Evolutionary conservation across 2,797 vertebrate species (phyloP), one percentile per base, ranked within the genome.

Genomic region (Enteromius radiatus): DNA sequence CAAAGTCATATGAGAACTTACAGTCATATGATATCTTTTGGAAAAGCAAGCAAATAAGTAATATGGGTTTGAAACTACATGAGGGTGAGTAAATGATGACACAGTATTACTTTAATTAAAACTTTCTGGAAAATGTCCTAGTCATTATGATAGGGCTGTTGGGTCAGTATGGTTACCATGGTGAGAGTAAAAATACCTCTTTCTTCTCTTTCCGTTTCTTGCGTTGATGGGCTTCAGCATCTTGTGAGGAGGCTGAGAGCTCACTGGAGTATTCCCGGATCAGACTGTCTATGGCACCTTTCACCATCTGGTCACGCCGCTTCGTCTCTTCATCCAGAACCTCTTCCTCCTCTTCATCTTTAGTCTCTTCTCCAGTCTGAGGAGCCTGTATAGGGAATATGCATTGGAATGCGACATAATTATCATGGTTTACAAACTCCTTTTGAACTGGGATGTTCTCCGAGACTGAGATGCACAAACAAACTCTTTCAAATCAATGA

Each of bases 161-260:
- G 47, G 17, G 14, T 63, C 23, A 56, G 65, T 70, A 70, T 17
- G 26, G 36, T 45, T 31, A 17, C 14, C 14, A 71, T 61, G 28
- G 19, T 36, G 14, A 79, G 2, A 69, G 23, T 3, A 70, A 52
- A 63, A 68, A 14, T 95, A 99, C 96, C 95, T 99, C 98, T 92
- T 99, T 99, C 94, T 99, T 99, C 92, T 99, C 98, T 90, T 97
- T 99, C 92, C 96, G 98, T 90, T 98, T 97, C 93, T 98, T 99
- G 89, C 97, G 96, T 54, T 97, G 96, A 78, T 97, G 97, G 84
- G 97, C 95, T 85, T 99, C 98, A 69, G 97, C 97, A 77, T 99
- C 98, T 91, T 96, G 96, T 67, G 97, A 97, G 4, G 97, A 97
- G 49, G 98, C 98, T 86, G 97, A 99, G 90, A 99, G 96, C 89